phyloP scores from a whole-genome alignment of 2,797 vertebrate species.

The Acanthopagrus latus region DNA sequence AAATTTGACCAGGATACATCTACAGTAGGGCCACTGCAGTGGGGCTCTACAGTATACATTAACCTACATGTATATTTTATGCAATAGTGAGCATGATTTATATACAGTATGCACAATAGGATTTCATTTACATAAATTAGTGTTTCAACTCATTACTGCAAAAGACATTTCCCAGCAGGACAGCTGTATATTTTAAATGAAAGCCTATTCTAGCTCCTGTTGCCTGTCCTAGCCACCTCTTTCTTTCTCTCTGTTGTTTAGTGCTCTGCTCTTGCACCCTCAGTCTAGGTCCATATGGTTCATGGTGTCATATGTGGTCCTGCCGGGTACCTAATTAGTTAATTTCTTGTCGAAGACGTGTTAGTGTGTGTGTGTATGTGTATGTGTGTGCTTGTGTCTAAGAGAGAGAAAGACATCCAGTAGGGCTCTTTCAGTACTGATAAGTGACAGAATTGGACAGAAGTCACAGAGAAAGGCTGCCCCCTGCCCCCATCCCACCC shows the following conservation, averaged over 20 bases:
- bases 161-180: conserved; percentile 57
- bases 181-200: conserved; percentile 40
- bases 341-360: conserved; percentile 46
- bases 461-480: conserved; percentile 24
- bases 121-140: conserved; percentile 61
- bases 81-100: conserved; percentile 48
- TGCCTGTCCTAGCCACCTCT: background rate
- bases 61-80: conserved; percentile 64
- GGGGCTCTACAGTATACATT: conserved; percentile 34
- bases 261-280: conserved; percentile 4
- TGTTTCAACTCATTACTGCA: conserved; percentile 51
- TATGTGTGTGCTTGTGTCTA: background rate
- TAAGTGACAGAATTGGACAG: conserved; percentile 34
- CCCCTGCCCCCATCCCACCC: background rate
- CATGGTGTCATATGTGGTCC: conserved; percentile 39
- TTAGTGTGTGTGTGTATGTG: conserved; percentile 9
- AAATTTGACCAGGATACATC: conserved; percentile 23
- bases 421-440: conserved; percentile 32
- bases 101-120: conserved; percentile 49
- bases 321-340: conserved; percentile 48
- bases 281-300: conserved; percentile 18
- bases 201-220: conserved; percentile 37
- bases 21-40: conserved; percentile 2
- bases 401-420: conserved; percentile 12
- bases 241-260: background rate